A percentile compares a stretch with the other conserved stretches of the same genome.
These are phyloP conservation scores for Belgica antarctica DNA, from an alignment of 2,888 invertebrate genomes.

Conservation along the genomic window DNA sequence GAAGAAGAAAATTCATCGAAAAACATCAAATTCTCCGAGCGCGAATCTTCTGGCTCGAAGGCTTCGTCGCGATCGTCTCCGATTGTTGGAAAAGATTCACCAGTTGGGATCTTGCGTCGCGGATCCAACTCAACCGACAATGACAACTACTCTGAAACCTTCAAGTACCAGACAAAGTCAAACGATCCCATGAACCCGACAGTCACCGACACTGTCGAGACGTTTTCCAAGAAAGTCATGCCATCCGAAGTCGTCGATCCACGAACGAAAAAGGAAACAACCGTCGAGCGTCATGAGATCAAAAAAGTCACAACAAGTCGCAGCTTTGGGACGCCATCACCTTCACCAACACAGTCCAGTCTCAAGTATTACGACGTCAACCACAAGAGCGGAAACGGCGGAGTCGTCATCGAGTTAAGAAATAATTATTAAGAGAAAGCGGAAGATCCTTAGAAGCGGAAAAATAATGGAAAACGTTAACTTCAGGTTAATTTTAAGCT, in stretches of 20 bases:
- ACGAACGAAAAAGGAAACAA: slow-evolving; percentile 58
- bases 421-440: slow-evolving; percentile 48
- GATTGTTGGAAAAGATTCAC: slow-evolving; percentile 48
- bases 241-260: slow-evolving; percentile 65
- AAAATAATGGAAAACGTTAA: slow-evolving; percentile 10
- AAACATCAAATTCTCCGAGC: slow-evolving; percentile 45
- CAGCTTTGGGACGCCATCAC: slow-evolving; percentile 57
- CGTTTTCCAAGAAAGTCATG: slow-evolving; percentile 66
- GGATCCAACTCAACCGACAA: slow-evolving; percentile 69
- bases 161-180: slow-evolving; percentile 65
- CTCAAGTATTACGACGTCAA: slow-evolving; percentile 58
- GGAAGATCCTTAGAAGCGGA: neutral
- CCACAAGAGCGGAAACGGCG: slow-evolving; percentile 53
- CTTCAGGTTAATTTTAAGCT: neutral
- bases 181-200: slow-evolving; percentile 67
- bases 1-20: slow-evolving; percentile 60
- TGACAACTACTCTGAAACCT: slow-evolving; percentile 70
- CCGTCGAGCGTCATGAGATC: slow-evolving; percentile 69
- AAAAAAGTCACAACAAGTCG: slow-evolving; percentile 68
- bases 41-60: slow-evolving; percentile 51
- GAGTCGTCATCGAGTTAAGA: slow-evolving; percentile 64
- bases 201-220: slow-evolving; percentile 69
- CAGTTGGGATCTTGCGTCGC: slow-evolving; percentile 57
- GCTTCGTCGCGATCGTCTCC: slow-evolving; percentile 54
- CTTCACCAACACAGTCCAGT: slow-evolving; percentile 57